Evolutionary conservation across 2,888 invertebrate species (phyloP), one percentile per base, ranked within the genome.

Genomic region (Drosophila mettleri): DNA sequence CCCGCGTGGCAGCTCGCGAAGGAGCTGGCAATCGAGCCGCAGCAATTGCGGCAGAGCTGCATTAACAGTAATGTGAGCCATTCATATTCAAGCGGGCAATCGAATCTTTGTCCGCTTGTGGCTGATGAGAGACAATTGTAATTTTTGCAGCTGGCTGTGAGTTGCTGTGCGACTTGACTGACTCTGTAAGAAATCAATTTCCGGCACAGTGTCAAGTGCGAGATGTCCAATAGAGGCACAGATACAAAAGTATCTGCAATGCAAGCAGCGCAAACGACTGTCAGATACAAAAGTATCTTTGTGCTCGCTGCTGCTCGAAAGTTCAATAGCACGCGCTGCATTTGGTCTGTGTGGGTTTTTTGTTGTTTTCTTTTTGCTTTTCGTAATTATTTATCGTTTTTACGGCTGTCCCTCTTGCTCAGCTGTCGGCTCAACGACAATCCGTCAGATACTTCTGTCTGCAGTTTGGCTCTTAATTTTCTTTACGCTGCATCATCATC

Each of bases 201-300:
- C 73, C 80, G 78, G 74, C 74, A 64, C 65, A 74, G 63, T 77
- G 77, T 81, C 85, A 85, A 82, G 74, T 74, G 75, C 75, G 60
- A 49, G 51, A 48, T 58, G 64, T 64, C 61, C 62, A 63, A 57
- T 46, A 20, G 16, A 16, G 4, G 14, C 38, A 33, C 33, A 68
- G 68, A 60, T 45, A 62, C 64, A 58, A 70, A 52, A 61, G 62
- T 59, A 73, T 45, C 64, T 64, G 16, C 33, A 33, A 6, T 64
- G 16, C 33, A 33, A 6, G 14, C 27, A 16, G 41, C 38, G 34
- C 45, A 54, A 64, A 57, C 51, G 64, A 45, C 73, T 78, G 29
- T 33, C 20, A 49, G 55, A 60, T 74, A 38, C 49, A 46, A 53
- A 63, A 45, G 74, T 64, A 59, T 65, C 64, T 75, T 18, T 69